Evolutionary conservation across 2,113 vertebrate genomes (phyloP).

Genomic region (Thryonomys swinderianus): DNA sequence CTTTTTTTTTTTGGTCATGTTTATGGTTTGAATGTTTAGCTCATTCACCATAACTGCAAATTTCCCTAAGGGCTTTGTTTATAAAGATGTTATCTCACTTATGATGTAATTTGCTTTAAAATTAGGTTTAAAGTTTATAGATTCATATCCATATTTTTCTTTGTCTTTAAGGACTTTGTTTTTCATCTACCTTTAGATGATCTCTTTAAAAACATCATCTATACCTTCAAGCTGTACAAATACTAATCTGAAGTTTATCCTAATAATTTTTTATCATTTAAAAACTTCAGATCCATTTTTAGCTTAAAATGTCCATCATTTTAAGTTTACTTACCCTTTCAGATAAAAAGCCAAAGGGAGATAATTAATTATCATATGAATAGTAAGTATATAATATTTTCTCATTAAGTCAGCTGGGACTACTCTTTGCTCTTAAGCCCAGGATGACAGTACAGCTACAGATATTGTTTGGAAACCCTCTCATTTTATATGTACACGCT

Average conservation of each 20-base stretch:
- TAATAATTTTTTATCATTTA: neutral
- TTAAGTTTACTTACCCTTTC: neutral
- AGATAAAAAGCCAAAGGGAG: neutral
- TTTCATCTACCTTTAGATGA: neutral
- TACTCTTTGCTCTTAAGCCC: neutral
- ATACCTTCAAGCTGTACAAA: neutral
- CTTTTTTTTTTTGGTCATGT: neutral
- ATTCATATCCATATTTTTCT: neutral
- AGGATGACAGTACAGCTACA: rapidly evolving
- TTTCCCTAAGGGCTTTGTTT: neutral
- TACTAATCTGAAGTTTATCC: neutral
- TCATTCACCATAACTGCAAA: neutral
- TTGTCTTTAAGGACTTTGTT: neutral
- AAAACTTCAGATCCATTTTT: neutral
- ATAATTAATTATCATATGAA: neutral
- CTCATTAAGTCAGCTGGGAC: neutral
- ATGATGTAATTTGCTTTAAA: neutral
- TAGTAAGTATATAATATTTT: neutral
- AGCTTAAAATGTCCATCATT: neutral
- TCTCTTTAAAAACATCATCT: neutral
- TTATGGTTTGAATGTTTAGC: neutral
- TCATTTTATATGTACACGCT: neutral
- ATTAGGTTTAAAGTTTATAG: neutral
- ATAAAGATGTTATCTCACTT: neutral
- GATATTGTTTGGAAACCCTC: neutral